Conservation (phyloP, 2,888 invertebrate genomes). For the Netelia fuscicornis region DNA sequence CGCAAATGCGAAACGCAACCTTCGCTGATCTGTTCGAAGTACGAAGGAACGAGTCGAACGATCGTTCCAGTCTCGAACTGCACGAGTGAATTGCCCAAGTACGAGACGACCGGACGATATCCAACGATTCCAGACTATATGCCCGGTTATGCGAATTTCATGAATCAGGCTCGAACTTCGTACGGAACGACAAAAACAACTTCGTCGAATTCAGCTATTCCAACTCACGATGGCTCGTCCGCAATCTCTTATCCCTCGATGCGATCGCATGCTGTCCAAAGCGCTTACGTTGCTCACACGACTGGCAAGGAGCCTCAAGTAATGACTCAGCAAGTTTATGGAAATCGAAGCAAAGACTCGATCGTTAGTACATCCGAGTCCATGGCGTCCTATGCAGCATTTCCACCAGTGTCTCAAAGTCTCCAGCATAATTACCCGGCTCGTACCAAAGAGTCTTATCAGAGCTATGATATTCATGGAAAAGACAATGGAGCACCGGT, state of each 20-base stretch:
- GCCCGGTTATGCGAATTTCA: conserved; percentile 74
- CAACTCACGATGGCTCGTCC: conserved; percentile 7
- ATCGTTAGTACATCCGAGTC: conserved; percentile 52
- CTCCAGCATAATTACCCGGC: conserved; percentile 72
- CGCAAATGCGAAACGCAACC: conserved; percentile 44
- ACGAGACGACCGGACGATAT: conserved; percentile 72
- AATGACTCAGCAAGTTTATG: conserved; percentile 65
- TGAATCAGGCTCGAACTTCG: conserved; percentile 19
- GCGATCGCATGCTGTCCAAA: conserved; percentile 69
- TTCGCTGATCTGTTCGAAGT: conserved; percentile 31
- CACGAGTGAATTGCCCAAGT: conserved; percentile 66
- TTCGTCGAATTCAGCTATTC: conserved; percentile 11
- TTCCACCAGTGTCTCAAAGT: conserved; percentile 69
- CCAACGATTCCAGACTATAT: conserved; percentile 75
- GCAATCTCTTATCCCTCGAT: conserved; percentile 50
- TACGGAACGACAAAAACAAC: conserved; percentile 2
- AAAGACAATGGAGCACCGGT: conserved; percentile 62
- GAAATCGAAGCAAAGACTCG: conserved; percentile 68
- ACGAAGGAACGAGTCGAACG: conserved; percentile 45
- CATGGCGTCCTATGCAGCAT: conserved; percentile 36
- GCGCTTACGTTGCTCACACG: conserved; percentile 71
- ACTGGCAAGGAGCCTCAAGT: conserved; percentile 72
- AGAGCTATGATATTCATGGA: conserved; percentile 61
- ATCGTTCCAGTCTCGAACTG: conserved; percentile 40
- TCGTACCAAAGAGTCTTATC: conserved; percentile 71